These are phyloP conservation scores for Nezara viridula DNA, from an alignment of 2,888 invertebrate species.

Conservation along the genomic window DNA sequence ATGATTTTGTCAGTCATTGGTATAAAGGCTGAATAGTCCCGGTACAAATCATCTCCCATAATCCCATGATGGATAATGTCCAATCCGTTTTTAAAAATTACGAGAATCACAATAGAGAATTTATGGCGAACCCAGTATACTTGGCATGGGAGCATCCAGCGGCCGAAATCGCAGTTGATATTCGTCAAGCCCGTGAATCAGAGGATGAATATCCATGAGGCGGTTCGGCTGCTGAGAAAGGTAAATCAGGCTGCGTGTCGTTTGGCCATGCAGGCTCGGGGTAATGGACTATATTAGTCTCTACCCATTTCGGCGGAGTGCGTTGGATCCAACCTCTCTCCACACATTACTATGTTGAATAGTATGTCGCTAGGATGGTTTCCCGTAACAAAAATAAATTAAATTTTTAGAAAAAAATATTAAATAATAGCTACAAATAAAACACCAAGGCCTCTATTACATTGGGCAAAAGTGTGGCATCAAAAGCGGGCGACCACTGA, in stretches of 20 bases:
- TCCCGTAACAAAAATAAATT: too few relatives aligned
- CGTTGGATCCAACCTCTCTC: neutral
- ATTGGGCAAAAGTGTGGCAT: too few relatives aligned
- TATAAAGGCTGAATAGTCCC: too few relatives aligned
- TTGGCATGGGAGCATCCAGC: neutral
- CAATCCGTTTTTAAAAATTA: neutral
- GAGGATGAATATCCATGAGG: conserved; percentile 17
- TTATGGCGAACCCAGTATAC: neutral
- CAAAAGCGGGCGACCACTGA: too few relatives aligned
- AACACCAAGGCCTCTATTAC: too few relatives aligned
- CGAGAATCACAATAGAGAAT: neutral
- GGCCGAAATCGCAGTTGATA: neutral
- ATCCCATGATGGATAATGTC: neutral
- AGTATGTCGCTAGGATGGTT: neutral
- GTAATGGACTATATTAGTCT: conserved; percentile 11
- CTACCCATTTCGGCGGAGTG: neutral
- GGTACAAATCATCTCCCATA: too few relatives aligned
- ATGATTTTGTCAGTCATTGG: too few relatives aligned
- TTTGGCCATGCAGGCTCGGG: neutral
- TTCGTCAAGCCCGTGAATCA: neutral
- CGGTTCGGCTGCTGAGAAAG: neutral
- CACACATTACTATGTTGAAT: neutral
- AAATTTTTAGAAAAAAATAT: too few relatives aligned
- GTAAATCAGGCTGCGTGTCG: neutral
- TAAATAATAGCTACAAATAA: too few relatives aligned